Conservation (phyloP, 2,888 invertebrate species). For the Yponomeuta plumbellus region DNA sequence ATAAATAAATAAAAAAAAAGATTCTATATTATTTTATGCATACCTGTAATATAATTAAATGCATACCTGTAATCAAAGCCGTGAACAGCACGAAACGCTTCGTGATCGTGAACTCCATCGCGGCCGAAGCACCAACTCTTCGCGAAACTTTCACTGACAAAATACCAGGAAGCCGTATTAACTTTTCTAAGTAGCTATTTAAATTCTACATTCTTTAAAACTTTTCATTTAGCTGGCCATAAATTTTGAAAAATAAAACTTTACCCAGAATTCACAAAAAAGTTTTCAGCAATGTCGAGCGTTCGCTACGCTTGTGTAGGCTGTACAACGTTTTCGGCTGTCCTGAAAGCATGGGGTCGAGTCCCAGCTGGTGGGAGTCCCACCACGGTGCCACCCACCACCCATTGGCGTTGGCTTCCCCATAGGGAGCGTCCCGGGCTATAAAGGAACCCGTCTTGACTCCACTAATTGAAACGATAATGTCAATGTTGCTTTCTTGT, state of each 20-base stretch:
- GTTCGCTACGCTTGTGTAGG: not conserved
- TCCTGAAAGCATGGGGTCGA: slow-evolving; percentile 1
- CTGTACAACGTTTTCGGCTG: slow-evolving; percentile 1
- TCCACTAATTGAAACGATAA: slow-evolving; percentile 63
- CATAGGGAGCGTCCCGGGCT: slow-evolving; percentile 65
- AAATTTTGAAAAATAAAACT: not conserved
- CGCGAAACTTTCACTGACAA: not conserved
- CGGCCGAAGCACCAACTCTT: not conserved
- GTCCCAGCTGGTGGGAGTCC: slow-evolving; percentile 7
- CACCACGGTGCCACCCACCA: slow-evolving; percentile 37
- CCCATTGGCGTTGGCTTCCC: slow-evolving; percentile 36
- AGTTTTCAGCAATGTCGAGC: slow-evolving; percentile 2
- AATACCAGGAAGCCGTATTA: not conserved
- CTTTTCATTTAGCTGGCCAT: not conserved
- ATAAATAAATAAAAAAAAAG: too few relatives aligned
- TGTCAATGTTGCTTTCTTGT: not conserved
- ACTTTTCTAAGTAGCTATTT: not conserved
- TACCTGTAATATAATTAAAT: too few relatives aligned
- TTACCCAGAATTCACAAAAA: not conserved
- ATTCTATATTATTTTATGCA: too few relatives aligned
- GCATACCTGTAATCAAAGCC: slow-evolving; percentile 4
- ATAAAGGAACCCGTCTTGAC: slow-evolving; percentile 72
- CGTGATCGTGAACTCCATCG: not conserved
- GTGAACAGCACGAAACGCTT: slow-evolving; percentile 1
- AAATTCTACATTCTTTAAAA: not conserved